phyloP scores from a whole-genome alignment of 2,888 invertebrate species.

The Panzeria rudis region DNA sequence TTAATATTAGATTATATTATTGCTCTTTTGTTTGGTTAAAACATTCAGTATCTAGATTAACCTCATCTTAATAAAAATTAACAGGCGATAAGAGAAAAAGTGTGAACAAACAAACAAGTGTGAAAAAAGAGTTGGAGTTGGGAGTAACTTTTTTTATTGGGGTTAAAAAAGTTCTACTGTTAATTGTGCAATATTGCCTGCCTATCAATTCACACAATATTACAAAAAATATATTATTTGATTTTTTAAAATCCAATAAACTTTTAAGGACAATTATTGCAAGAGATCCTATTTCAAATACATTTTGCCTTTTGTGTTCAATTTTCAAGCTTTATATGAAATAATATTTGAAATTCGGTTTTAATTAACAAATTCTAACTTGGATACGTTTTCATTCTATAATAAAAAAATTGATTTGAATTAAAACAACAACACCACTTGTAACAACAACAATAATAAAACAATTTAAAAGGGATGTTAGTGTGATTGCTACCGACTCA shows the following conservation, averaged over 20 bases:
- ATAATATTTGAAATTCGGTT: slow-evolving; percentile 27
- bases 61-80: slow-evolving; percentile 44
- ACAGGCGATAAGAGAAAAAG: not conserved
- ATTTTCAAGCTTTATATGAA: slow-evolving; percentile 14
- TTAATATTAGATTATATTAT: slow-evolving; percentile 28
- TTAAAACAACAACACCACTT: slow-evolving; percentile 38
- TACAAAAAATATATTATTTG: not conserved
- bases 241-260: slow-evolving; percentile 38
- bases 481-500: slow-evolving; percentile 12
- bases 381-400: slow-evolving; percentile 47
- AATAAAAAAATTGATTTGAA: slow-evolving; percentile 66
- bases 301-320: slow-evolving; percentile 8
- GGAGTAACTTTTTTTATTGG: not conserved
- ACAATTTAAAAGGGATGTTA: slow-evolving; percentile 33
- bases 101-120: not conserved
- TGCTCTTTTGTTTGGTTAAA: not conserved
- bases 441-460: slow-evolving; percentile 5
- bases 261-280: not conserved
- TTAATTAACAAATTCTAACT: slow-evolving; percentile 64
- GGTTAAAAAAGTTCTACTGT: not conserved
- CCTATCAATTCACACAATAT: not conserved
- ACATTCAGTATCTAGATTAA: slow-evolving; percentile 53
- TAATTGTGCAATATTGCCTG: not conserved
- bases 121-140: not conserved
- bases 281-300: slow-evolving; percentile 36